phyloP scores from a whole-genome alignment of 2,113 vertebrate genomes.

The Brachirus orientalis region DNA sequence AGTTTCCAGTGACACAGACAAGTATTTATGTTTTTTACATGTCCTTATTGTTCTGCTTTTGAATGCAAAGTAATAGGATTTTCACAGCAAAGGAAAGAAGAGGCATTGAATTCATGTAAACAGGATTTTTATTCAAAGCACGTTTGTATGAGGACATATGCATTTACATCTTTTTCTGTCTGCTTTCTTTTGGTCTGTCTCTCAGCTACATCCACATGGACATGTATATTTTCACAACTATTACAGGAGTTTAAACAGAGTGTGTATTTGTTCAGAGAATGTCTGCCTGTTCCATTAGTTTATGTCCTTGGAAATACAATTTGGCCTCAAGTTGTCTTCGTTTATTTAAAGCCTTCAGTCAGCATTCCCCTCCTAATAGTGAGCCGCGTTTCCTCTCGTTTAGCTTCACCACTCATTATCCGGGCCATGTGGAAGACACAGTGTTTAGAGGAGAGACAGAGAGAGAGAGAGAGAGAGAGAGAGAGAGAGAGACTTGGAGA shows the following conservation, averaged over 20 bases:
- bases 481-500: not conserved
- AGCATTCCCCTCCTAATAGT: slow-evolving; percentile 75
- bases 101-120: slow-evolving; percentile 12
- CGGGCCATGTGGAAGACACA: slow-evolving; percentile 74
- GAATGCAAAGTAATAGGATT: slow-evolving; percentile 53
- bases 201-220: slow-evolving; percentile 53
- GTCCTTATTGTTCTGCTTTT: slow-evolving; percentile 61
- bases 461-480: slow-evolving; percentile 9
- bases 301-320: slow-evolving; percentile 78
- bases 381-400: slow-evolving; percentile 80
- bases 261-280: slow-evolving; percentile 72
- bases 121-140: slow-evolving; percentile 7
- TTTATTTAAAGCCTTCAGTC: slow-evolving; percentile 83
- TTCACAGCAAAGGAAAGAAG: slow-evolving; percentile 43
- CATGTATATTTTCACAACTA: slow-evolving; percentile 73
- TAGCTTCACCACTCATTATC: slow-evolving; percentile 78
- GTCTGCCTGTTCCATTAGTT: slow-evolving; percentile 78
- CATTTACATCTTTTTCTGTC: slow-evolving; percentile 25
- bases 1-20: slow-evolving; percentile 64
- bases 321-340: slow-evolving; percentile 75
- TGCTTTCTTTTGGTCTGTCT: slow-evolving; percentile 38
- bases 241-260: slow-evolving; percentile 76
- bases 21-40: slow-evolving; percentile 55
- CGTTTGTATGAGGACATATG: slow-evolving; percentile 7
- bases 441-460: slow-evolving; percentile 68